Percentiles rank a stretch among this genome's conserved stretches.
phyloP scores from a whole-genome alignment of 2,113 vertebrate genomes.

The Paracanthobrama guichenoti region DNA sequence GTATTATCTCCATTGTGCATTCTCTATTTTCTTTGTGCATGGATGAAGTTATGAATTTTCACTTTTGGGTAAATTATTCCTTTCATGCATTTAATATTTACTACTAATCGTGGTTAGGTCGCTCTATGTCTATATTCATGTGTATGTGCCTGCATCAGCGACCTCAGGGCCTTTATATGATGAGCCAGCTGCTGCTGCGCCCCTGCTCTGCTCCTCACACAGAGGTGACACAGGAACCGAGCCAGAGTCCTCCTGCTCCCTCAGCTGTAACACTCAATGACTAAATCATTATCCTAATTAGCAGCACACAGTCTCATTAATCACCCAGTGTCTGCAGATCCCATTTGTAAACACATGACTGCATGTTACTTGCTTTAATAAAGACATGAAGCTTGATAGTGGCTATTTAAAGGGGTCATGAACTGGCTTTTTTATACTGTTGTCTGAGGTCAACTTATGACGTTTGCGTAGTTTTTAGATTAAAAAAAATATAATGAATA shows the following conservation, averaged over 20 bases:
- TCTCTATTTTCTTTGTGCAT: too few species aligned
- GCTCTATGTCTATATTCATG: not conserved
- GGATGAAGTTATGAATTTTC: too few species aligned
- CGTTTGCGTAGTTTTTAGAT: too few species aligned
- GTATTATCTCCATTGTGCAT: too few species aligned
- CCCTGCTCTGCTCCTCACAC: not conserved
- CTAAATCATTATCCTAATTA: constrained; percentile 20
- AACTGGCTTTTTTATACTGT: too few species aligned
- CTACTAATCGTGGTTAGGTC: not conserved
- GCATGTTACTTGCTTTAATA: not conserved
- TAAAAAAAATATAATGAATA: too few species aligned
- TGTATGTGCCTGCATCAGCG: not conserved
- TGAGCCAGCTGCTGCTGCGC: not conserved
- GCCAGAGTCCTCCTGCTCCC: not conserved
- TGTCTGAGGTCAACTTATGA: too few species aligned
- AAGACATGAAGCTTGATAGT: not conserved
- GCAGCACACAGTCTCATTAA: constrained; percentile 2
- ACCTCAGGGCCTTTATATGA: not conserved
- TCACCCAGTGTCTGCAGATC: constrained; percentile 8
- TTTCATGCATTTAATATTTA: not conserved
- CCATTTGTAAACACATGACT: not conserved
- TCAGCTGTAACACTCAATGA: constrained; percentile 22
- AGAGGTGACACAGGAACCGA: not conserved
- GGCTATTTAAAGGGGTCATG: too few species aligned
- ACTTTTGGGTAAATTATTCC: too few species aligned